phyloP scores from a whole-genome alignment of 2,888 invertebrate genomes.

The Tiliacea citrago region DNA sequence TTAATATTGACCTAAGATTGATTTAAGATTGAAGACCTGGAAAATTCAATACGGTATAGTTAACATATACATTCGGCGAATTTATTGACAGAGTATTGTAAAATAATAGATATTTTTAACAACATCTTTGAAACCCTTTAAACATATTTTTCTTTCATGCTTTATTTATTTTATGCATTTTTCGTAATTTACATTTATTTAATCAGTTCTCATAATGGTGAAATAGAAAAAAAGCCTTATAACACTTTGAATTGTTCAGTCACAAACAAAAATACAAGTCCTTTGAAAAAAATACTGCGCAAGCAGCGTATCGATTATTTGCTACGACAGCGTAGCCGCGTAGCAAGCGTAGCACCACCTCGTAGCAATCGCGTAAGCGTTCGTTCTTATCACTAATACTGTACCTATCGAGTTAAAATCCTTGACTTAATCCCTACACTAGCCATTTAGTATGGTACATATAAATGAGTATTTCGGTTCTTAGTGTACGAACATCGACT shows the following conservation, averaged over 20 bases:
- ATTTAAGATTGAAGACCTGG: too few species aligned
- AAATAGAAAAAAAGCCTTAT: not conserved
- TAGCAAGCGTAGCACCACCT: conserved; percentile 25
- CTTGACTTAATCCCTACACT: conserved; percentile 19
- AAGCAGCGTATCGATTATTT: not conserved
- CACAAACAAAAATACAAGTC: not conserved
- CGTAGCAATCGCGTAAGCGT: conserved; percentile 8
- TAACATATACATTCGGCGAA: not conserved
- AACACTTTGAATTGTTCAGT: not conserved
- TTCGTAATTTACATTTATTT: not conserved
- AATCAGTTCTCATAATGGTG: not conserved
- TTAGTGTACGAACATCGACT: conserved; percentile 43
- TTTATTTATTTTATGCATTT: too few species aligned
- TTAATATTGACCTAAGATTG: not conserved
- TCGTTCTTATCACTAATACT: not conserved
- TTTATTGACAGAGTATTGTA: not conserved
- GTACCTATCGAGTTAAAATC: not conserved
- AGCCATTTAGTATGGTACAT: conserved; percentile 1
- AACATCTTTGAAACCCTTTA: too few species aligned
- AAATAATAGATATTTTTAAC: not conserved
- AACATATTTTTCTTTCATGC: too few species aligned
- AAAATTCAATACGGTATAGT: not conserved
- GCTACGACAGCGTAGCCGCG: conserved; percentile 12
- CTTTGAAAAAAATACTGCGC: not conserved
- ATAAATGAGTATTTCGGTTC: conserved; percentile 52